Conservation (phyloP, 1,140 invertebrate genomes). For the Olivierus martensii region DNA sequence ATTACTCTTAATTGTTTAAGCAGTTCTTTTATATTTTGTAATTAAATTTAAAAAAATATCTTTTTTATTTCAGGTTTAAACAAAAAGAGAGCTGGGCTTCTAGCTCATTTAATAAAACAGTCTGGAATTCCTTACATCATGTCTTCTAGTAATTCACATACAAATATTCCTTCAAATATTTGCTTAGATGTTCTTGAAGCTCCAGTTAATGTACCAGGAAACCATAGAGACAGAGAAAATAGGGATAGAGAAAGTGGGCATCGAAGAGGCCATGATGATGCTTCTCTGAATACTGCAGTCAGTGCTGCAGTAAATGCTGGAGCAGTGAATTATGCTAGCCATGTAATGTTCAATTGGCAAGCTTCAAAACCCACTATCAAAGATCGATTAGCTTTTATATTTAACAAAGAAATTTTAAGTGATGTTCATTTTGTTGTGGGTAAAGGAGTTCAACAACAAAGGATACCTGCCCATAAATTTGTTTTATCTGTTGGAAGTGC, state of each 20-base stretch:
- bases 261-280: constrained; percentile 1
- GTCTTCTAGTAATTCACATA: too few relatives aligned
- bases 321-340: constrained; percentile 10
- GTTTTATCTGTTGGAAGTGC: constrained; percentile 65
- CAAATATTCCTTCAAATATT: too few relatives aligned
- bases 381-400: constrained; percentile 59
- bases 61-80: too few relatives aligned
- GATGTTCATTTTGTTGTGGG: constrained; percentile 70
- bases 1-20: too few relatives aligned
- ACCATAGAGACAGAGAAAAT: constrained; percentile 12
- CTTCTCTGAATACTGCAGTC: not conserved
- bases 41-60: too few relatives aligned
- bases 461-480: constrained; percentile 72
- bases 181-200: not conserved
- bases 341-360: constrained; percentile 28
- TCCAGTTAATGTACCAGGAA: constrained; percentile 15
- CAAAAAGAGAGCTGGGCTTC: too few relatives aligned
- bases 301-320: not conserved
- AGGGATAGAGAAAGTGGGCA: not conserved
- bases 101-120: too few relatives aligned
- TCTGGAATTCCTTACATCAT: too few relatives aligned
- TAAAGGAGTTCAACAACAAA: constrained; percentile 44
- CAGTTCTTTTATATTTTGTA: too few relatives aligned
- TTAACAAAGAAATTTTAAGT: constrained; percentile 63
- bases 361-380: constrained; percentile 55